Evolutionary conservation across 2,888 invertebrate species (phyloP).

Genomic region (Halictus ligatus): DNA sequence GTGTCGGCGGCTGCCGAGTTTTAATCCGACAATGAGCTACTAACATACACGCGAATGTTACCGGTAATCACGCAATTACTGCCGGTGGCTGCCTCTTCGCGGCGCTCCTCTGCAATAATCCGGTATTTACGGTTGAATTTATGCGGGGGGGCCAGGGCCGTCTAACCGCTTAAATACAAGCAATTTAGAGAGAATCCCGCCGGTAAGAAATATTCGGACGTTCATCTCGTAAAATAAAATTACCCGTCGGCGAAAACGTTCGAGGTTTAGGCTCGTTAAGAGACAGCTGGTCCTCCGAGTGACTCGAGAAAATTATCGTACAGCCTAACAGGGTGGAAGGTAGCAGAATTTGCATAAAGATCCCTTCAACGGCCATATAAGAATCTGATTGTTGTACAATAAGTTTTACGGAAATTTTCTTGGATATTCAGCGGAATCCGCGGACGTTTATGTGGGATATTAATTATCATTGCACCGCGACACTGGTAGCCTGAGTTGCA

Average conservation of each 20-base stretch:
- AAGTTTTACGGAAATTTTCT: neutral
- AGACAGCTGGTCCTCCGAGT: slow-evolving; percentile 25
- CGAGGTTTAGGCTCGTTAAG: slow-evolving; percentile 33
- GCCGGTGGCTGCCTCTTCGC: slow-evolving; percentile 17
- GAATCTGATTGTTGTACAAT: neutral
- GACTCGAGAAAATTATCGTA: slow-evolving; percentile 10
- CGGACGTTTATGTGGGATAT: neutral
- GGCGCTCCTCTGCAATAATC: slow-evolving; percentile 46
- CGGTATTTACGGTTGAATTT: slow-evolving; percentile 45
- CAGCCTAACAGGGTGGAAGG: neutral
- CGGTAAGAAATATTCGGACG: slow-evolving; percentile 35
- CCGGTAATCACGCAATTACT: slow-evolving; percentile 57
- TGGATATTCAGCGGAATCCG: neutral
- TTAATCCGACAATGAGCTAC: slow-evolving; percentile 43
- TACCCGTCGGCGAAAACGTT: neutral
- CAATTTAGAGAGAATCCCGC: slow-evolving; percentile 28
- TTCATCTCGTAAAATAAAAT: neutral
- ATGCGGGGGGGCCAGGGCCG: slow-evolving; percentile 20
- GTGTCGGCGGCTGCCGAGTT: neutral
- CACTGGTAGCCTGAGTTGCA: neutral
- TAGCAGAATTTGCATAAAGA: neutral
- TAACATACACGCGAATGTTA: slow-evolving; percentile 48
- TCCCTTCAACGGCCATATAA: neutral
- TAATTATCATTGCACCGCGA: neutral
- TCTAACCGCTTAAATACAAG: slow-evolving; percentile 42